These are phyloP conservation scores for Spilogale gracilis DNA, from an alignment of 2,113 vertebrate genomes.

Conservation along the genomic window DNA sequence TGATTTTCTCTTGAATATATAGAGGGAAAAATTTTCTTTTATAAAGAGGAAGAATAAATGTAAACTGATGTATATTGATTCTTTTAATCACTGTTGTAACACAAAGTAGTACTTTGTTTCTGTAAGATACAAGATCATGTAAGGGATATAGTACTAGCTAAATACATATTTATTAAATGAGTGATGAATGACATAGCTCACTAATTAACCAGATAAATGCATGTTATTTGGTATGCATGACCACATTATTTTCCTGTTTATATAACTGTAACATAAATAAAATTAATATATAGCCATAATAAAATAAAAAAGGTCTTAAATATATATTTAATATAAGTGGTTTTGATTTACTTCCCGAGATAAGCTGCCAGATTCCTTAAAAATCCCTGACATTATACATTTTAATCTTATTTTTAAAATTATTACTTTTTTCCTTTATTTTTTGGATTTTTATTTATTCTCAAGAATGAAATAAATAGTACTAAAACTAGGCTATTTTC, in stretches of 20 bases:
- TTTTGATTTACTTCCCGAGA: conserved; percentile 51
- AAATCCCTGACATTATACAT: not conserved
- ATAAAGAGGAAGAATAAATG: conserved; percentile 6
- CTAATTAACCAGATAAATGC: not conserved
- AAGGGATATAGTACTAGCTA: not conserved
- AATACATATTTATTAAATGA: not conserved
- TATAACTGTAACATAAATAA: conserved; percentile 49
- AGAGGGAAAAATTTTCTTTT: not conserved
- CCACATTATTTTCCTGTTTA: not conserved
- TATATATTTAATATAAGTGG: not conserved
- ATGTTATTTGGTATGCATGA: conserved; percentile 1
- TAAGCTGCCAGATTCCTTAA: not conserved
- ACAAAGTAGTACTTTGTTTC: not conserved
- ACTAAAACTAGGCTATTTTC: not conserved
- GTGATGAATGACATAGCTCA: not conserved
- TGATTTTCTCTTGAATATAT: not conserved
- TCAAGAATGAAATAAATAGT: not conserved
- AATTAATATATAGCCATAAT: not conserved
- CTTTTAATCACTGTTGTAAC: not conserved
- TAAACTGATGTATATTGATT: not conserved
- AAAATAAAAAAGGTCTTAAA: conserved; percentile 13
- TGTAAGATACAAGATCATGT: not conserved
- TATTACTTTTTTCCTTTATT: not conserved
- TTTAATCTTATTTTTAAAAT: conserved; percentile 13
- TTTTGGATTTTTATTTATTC: not conserved